Conservation (phyloP, 2,797 vertebrate species). For the Leptatherina wallacei region DNA sequence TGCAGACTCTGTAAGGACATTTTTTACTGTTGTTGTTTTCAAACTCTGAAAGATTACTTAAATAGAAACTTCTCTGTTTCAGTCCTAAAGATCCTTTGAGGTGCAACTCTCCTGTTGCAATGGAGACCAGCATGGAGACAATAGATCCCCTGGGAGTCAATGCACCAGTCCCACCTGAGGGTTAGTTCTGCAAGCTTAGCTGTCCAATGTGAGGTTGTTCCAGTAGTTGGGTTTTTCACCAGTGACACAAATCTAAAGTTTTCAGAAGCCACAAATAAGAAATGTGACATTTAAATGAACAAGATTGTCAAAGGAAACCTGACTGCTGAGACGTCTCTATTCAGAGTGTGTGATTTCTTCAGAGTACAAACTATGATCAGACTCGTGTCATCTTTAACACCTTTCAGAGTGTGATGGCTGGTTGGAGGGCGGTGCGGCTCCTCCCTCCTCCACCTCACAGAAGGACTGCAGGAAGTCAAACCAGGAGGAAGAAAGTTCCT, state of each 20-base stretch:
- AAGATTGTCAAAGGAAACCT: not conserved
- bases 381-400: not conserved
- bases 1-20: not conserved
- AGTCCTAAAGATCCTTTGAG: conserved; percentile 93
- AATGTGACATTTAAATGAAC: not conserved
- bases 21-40: not conserved
- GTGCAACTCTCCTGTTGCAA: conserved; percentile 96
- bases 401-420: conserved; percentile 77
- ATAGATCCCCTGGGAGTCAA: conserved; percentile 89
- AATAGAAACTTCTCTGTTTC: conserved; percentile 42
- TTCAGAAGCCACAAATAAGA: not conserved
- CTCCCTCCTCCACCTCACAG: conserved; percentile 65
- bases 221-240: not conserved
- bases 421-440: conserved; percentile 53
- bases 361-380: not conserved
- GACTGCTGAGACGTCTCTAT: not conserved
- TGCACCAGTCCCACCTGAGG: conserved; percentile 83
- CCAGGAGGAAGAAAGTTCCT: conserved; percentile 81
- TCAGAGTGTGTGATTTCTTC: not conserved
- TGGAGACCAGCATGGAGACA: conserved; percentile 94
- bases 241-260: not conserved
- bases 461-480: conserved; percentile 86
- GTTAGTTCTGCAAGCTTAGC: conserved; percentile 76
- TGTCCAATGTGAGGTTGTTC: not conserved
- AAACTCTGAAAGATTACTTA: not conserved